Percentiles rank a stretch among this genome's conserved stretches.
These are phyloP conservation scores for Myotis yumanensis DNA, from an alignment of 2,113 vertebrate species.

Conservation along the genomic window DNA sequence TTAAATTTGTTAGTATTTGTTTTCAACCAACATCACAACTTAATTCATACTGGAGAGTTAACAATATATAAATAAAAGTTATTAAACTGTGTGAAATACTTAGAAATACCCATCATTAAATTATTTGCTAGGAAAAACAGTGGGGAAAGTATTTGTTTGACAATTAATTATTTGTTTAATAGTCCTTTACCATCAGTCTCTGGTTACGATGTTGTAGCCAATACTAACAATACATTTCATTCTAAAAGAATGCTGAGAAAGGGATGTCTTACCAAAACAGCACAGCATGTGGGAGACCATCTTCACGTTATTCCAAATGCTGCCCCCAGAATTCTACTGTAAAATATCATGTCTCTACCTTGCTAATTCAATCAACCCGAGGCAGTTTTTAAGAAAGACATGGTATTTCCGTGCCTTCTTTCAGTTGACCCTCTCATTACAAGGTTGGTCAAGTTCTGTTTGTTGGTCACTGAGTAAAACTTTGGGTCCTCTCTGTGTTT, in stretches of 20 bases:
- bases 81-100: not conserved
- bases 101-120: not conserved
- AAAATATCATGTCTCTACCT: constrained; percentile 65
- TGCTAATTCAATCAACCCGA: constrained; percentile 35
- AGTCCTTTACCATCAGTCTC: constrained; percentile 62
- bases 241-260: constrained; percentile 76
- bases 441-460: constrained; percentile 3
- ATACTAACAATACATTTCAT: constrained; percentile 82
- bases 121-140: constrained; percentile 55
- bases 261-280: constrained; percentile 75
- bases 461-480: constrained; percentile 52
- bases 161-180: constrained; percentile 53
- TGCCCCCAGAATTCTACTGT: constrained; percentile 41
- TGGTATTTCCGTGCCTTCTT: constrained; percentile 49
- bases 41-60: constrained; percentile 47
- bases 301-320: constrained; percentile 70
- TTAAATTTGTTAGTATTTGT: constrained; percentile 80
- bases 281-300: constrained; percentile 79
- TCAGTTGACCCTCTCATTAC: constrained; percentile 56
- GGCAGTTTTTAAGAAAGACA: constrained; percentile 57
- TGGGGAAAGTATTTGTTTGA: not conserved
- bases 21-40: constrained; percentile 63
- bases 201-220: constrained; percentile 75
- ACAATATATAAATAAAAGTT: constrained; percentile 30
- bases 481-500: constrained; percentile 68